Percentiles rank a stretch among this genome's conserved stretches.
phyloP scores from a whole-genome alignment of 2,797 vertebrate genomes.

The Loriculus beryllinus region DNA sequence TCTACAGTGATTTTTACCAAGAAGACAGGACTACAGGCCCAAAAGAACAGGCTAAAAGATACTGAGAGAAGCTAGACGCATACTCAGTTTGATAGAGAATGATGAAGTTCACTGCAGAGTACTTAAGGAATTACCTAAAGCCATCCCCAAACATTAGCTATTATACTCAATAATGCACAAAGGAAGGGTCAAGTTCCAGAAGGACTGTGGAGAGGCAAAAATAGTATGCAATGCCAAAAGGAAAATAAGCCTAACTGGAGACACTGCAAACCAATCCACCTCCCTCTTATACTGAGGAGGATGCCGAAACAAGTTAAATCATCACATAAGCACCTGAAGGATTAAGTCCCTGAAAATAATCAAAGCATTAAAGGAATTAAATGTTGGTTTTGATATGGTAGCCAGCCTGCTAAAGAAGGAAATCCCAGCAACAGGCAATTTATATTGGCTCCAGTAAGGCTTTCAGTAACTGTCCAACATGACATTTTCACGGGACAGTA shows the following conservation, averaged over 20 bases:
- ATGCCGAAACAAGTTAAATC: not conserved
- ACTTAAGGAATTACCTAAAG: constrained; percentile 36
- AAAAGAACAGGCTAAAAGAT: not conserved
- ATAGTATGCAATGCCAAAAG: not conserved
- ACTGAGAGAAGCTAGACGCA: not conserved
- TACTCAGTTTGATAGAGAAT: not conserved
- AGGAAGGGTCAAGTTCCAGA: not conserved
- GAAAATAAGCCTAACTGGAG: not conserved
- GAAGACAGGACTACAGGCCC: not conserved
- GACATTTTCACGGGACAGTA: not conserved
- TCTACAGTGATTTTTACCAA: not conserved
- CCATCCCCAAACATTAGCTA: constrained; percentile 35
- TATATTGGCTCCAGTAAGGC: not conserved
- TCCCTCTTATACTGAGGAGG: not conserved
- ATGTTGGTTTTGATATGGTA: not conserved
- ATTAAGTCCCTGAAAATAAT: not conserved
- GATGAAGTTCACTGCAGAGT: not conserved
- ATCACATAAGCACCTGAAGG: not conserved
- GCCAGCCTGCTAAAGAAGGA: not conserved
- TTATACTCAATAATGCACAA: constrained; percentile 5
- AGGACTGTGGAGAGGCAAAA: not conserved
- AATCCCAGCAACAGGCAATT: not conserved
- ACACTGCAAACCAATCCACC: not conserved
- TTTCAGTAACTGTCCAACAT: not conserved
- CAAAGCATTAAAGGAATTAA: not conserved